These are phyloP conservation scores for Metalampra italica DNA, from an alignment of 2,888 invertebrate genomes.

Conservation along the genomic window DNA sequence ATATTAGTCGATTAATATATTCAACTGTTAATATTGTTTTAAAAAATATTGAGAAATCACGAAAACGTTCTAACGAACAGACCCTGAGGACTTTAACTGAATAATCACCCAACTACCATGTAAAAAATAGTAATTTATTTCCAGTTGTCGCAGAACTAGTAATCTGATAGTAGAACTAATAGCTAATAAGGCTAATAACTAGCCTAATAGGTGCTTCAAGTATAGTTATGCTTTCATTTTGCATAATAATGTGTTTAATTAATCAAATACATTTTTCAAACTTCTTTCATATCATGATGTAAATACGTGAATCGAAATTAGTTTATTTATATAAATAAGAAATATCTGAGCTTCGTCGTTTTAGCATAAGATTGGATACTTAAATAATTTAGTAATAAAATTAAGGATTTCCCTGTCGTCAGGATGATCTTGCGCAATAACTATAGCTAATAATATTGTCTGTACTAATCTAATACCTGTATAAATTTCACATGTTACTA, in stretches of 20 bases:
- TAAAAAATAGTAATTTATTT: no score
- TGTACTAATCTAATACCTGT: constrained; percentile 71
- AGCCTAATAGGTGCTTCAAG: constrained; percentile 46
- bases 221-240: constrained; percentile 1
- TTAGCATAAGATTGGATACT: constrained; percentile 63
- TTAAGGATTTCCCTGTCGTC: constrained; percentile 48
- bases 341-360: constrained; percentile 77
- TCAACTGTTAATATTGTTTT: no score
- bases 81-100: no score
- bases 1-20: no score
- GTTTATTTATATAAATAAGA: constrained; percentile 54
- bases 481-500: constrained; percentile 77
- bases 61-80: no score
- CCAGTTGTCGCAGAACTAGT: no score
- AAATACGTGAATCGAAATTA: constrained; percentile 54
- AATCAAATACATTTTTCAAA: not conserved
- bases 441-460: constrained; percentile 70
- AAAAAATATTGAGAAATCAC: no score
- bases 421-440: constrained; percentile 73
- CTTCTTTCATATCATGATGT: constrained; percentile 66
- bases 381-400: constrained; percentile 59
- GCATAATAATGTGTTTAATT: constrained; percentile 4
- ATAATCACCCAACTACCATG: no score
- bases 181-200: not conserved
- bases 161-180: no score